A percentile compares a stretch with the other conserved stretches of the same genome.
Conservation (phyloP, 1,140 invertebrate species). For the Drosophila albomicans region DNA sequence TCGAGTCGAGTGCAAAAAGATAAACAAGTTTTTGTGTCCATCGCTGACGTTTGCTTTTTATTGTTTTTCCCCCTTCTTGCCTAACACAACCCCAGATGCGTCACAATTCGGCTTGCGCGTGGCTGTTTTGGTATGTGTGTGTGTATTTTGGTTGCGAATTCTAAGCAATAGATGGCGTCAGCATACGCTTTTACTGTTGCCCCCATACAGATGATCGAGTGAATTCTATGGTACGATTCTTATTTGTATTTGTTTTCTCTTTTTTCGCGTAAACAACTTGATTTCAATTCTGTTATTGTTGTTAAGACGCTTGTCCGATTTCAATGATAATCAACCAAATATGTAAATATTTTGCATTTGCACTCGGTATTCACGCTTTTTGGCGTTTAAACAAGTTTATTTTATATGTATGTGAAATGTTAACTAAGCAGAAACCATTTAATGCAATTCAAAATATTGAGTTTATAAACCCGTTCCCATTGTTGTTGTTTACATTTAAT, state of each 20-base stretch:
- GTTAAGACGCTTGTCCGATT: constrained; percentile 31
- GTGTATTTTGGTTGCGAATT: constrained; percentile 20
- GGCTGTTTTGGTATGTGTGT: constrained; percentile 5
- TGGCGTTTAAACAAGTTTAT: constrained; percentile 18
- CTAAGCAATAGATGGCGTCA: constrained; percentile 42
- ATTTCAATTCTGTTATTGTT: constrained; percentile 35
- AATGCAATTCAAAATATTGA: constrained; percentile 18
- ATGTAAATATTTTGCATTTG: constrained; percentile 34
- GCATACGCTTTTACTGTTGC: constrained; percentile 12
- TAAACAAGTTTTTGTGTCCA: constrained; percentile 47
- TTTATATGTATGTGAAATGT: constrained; percentile 24
- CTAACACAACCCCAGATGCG: constrained; percentile 23
- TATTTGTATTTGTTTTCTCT: constrained; percentile 24
- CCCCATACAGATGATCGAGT: background rate
- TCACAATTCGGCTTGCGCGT: constrained; percentile 13
- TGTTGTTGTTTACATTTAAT: constrained; percentile 36
- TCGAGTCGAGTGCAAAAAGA: constrained; percentile 33
- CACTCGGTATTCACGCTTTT: constrained; percentile 20
- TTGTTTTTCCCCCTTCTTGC: constrained; percentile 20
- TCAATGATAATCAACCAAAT: constrained; percentile 36
- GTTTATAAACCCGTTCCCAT: constrained; percentile 18
- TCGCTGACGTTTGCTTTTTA: constrained; percentile 28
- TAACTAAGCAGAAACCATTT: constrained; percentile 40
- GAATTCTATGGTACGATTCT: background rate
- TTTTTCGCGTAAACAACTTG: constrained; percentile 70